phyloP scores from a whole-genome alignment of 2,113 vertebrate species.

The Notarius quadriscutis region DNA sequence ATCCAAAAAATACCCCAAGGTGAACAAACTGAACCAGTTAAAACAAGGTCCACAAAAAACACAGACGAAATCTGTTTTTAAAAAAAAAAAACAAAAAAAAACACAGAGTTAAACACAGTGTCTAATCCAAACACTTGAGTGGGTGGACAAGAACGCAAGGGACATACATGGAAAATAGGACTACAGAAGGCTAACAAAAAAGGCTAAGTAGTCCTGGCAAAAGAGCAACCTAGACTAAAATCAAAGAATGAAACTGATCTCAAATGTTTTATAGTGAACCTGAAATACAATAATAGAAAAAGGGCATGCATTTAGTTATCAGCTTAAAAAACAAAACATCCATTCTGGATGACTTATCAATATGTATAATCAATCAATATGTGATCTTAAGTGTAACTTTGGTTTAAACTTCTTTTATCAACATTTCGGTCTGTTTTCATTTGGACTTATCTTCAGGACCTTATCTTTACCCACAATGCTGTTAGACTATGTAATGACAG shows the following conservation, averaged over 20 bases:
- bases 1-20: neutral
- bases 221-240: neutral
- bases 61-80: neutral
- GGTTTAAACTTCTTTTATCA: too few species aligned
- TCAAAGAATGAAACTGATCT: neutral
- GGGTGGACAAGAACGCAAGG: neutral
- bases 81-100: neutral
- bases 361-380: too few species aligned
- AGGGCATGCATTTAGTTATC: too few species aligned
- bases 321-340: neutral
- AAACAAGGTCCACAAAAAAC: neutral
- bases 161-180: neutral
- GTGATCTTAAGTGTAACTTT: too few species aligned
- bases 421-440: too few species aligned
- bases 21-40: neutral
- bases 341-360: too few species aligned
- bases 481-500: too few species aligned
- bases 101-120: neutral
- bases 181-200: neutral
- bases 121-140: neutral
- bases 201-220: neutral
- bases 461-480: too few species aligned
- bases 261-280: too few species aligned
- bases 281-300: too few species aligned
- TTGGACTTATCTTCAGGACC: too few species aligned